phyloP scores from a whole-genome alignment of 1,140 invertebrate genomes.

The Musca domestica region DNA sequence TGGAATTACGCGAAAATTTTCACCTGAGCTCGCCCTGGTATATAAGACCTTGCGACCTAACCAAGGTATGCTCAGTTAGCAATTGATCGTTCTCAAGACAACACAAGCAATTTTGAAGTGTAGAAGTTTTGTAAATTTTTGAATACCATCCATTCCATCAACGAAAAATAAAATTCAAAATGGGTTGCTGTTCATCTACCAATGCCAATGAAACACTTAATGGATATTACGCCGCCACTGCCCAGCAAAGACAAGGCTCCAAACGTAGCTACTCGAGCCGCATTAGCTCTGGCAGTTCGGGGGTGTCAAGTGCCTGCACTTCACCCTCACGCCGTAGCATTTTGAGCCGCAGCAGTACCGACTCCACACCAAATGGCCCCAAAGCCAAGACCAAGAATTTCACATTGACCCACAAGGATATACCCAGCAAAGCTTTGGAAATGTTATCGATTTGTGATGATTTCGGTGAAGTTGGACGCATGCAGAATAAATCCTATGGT shows the following conservation, averaged over 20 bases:
- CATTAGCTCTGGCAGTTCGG: constrained; percentile 6
- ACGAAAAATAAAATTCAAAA: constrained; percentile 1
- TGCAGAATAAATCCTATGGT: constrained; percentile 23
- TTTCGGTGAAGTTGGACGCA: not conserved
- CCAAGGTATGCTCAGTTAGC: not conserved
- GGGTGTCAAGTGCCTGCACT: constrained; percentile 14
- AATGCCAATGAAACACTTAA: not conserved
- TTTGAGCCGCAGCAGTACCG: constrained; percentile 2
- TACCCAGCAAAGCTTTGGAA: not conserved
- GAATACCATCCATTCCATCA: not conserved
- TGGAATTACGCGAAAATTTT: constrained; percentile 16
- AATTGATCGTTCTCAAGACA: not conserved
- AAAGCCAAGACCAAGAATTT: constrained; percentile 7
- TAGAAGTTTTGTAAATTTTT: not conserved
- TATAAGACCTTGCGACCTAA: not conserved
- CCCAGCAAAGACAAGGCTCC: not conserved
- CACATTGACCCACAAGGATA: not conserved
- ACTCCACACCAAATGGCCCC: not conserved
- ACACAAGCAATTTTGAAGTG: not conserved
- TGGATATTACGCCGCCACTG: constrained; percentile 5
- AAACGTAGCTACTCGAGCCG: constrained; percentile 16
- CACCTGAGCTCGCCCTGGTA: not conserved
- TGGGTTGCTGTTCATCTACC: constrained; percentile 24
- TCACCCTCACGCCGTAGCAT: constrained; percentile 1
- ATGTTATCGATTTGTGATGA: constrained; percentile 20